Percentiles rank a stretch among this genome's conserved stretches.
phyloP scores from a whole-genome alignment of 2,888 invertebrate species.

The Sarcophaga caerulescens region DNA sequence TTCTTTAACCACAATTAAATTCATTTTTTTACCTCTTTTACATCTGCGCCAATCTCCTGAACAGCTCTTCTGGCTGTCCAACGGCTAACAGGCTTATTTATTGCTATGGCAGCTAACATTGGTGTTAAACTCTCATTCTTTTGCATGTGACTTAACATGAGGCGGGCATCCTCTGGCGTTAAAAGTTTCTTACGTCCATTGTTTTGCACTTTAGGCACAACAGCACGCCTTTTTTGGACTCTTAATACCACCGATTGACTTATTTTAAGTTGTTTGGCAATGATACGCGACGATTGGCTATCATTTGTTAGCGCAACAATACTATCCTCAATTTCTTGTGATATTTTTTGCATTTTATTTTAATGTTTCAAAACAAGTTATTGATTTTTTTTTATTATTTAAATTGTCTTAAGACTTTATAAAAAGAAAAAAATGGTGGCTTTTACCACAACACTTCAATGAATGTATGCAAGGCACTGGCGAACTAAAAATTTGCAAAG shows the following conservation, averaged over 20 bases:
- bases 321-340: constrained; percentile 20
- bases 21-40: too few relatives aligned
- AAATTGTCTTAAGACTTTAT: too few relatives aligned
- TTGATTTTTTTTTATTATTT: too few relatives aligned
- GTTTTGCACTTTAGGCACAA: constrained; percentile 10
- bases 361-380: neutral
- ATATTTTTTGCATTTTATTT: constrained; percentile 30
- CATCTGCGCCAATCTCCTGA: too few relatives aligned
- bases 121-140: too few relatives aligned
- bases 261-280: constrained; percentile 30
- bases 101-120: neutral
- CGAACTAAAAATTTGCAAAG: too few relatives aligned
- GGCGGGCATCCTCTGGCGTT: neutral
- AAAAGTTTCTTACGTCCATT: constrained; percentile 9
- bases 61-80: too few relatives aligned
- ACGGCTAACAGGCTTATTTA: neutral
- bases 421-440: too few relatives aligned
- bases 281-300: constrained; percentile 5
- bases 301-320: constrained; percentile 17
- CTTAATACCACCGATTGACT: constrained; percentile 33
- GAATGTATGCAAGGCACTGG: too few relatives aligned
- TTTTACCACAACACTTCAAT: too few relatives aligned
- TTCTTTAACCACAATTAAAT: too few relatives aligned
- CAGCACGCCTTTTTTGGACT: constrained; percentile 22
- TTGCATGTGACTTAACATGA: neutral